Base-by-base conservation (phyloP, 2,113 vertebrate genomes). In the Dasyornis broadbenti region DNA sequence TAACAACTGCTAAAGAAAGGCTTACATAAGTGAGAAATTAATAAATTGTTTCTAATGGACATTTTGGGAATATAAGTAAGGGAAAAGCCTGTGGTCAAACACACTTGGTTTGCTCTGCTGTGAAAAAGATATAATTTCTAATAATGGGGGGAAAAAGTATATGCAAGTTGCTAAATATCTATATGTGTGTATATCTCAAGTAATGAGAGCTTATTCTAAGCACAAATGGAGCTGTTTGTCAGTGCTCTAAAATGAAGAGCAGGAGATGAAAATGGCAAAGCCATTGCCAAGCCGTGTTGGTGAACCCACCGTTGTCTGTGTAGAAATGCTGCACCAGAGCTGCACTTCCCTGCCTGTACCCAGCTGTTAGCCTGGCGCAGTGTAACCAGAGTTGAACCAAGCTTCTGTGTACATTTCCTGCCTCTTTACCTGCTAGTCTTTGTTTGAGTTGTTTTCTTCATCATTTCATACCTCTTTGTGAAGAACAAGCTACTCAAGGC, bases 401-500 rank as follows among this genome's bases (percentile, higher is more conserved):
- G 90, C 70, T 63, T 71, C 73, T 50, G 0, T 59, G 33, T 90
- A 17, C 76, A 2, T 64, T 85, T 94, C 92, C 80, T 92, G 10
- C 80, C 78, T 86, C 59, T 91, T 89, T 79, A 79, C 73, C 86
- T 84, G 60, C 89, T 94, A 79, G 92, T 89, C 94, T 87, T 91
- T 93, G 92, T 87, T 92, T 93, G 92, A 91, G 93, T 92, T 91
- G 80, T 92, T 92, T 76, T 88, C 83, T 73, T 91, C 63, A 60
- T 82, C 52, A 88, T 91, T 86, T 96, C 73, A 83, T 90, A 90
- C 84, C 59, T 85, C 83, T 96, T 68, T 94, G 90, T 89, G 81
- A 97, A 99, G 99, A 99, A 86, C 99, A 99, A 98, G 99, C 99
- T 19, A 99, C 99, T 28, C 99, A 99, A 66, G 99, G 99, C 84